phyloP scores from a whole-genome alignment of 2,888 invertebrate genomes.

The Lamellibrachia columna region DNA sequence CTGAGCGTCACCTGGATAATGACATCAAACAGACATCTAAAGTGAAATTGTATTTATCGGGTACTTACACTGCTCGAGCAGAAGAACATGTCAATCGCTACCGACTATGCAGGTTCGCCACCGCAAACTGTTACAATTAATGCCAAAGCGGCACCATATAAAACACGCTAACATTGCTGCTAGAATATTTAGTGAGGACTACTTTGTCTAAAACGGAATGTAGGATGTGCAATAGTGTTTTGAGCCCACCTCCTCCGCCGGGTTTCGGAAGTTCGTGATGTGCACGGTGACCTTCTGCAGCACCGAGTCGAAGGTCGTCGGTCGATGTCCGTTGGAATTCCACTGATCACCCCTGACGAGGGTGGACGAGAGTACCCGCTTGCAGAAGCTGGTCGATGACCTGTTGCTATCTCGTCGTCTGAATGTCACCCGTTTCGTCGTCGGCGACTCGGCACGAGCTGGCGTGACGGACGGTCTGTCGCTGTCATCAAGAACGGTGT shows the following conservation, averaged over 20 bases:
- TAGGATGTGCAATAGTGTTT: neutral
- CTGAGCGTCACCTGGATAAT: conserved; percentile 17
- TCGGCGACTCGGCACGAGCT: neutral
- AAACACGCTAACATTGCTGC: no score
- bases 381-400: neutral
- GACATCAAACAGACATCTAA: neutral
- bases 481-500: neutral
- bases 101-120: no score
- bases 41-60: no score
- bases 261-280: conserved; percentile 19
- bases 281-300: conserved; percentile 24
- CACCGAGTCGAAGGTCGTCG: neutral
- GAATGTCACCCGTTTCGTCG: neutral
- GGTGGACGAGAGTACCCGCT: conserved; percentile 21
- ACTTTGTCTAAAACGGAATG: no score
- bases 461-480: neutral
- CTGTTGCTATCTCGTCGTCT: neutral
- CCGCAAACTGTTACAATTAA: no score
- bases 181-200: no score
- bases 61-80: no score
- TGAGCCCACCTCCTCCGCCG: conserved; percentile 6
- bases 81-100: no score
- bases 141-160: no score
- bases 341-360: neutral
- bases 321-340: neutral